Evolutionary conservation across 1,140 invertebrate genomes (phyloP).

Genomic region (Aphidius gifuensis): DNA sequence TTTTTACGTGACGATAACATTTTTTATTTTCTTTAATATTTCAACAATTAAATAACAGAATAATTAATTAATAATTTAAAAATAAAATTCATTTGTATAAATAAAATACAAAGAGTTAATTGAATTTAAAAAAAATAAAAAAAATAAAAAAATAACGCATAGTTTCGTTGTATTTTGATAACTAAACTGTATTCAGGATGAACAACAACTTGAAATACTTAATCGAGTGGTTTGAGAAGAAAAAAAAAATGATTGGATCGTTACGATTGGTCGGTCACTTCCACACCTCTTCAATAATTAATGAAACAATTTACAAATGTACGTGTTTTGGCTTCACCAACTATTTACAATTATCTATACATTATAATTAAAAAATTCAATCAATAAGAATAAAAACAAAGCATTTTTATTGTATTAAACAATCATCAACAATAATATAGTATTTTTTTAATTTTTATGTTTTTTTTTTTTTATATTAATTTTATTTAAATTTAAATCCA

Average conservation of each 20-base stretch:
- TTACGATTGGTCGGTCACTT: constrained; percentile 49
- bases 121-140: neutral
- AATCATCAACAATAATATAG: too few species aligned
- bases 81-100: neutral
- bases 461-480: too few species aligned
- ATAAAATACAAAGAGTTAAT: neutral
- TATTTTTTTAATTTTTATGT: too few species aligned
- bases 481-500: too few species aligned
- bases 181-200: constrained; percentile 38
- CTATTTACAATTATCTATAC: neutral
- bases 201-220: constrained; percentile 44
- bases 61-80: neutral
- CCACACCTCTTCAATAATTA: constrained; percentile 50
- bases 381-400: too few species aligned
- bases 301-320: constrained; percentile 31
- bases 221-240: constrained; percentile 36
- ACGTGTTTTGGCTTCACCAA: neutral
- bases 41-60: neutral
- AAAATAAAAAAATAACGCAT: neutral
- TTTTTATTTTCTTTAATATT: neutral
- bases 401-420: neutral
- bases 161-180: constrained; percentile 33
- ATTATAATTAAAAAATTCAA: too few species aligned
- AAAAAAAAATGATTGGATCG: constrained; percentile 34
- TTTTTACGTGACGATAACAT: constrained; percentile 33